Evolutionary conservation across 2,113 vertebrate genomes (phyloP), one percentile per base, ranked within the genome.

Genomic region (Grantiella picta): DNA sequence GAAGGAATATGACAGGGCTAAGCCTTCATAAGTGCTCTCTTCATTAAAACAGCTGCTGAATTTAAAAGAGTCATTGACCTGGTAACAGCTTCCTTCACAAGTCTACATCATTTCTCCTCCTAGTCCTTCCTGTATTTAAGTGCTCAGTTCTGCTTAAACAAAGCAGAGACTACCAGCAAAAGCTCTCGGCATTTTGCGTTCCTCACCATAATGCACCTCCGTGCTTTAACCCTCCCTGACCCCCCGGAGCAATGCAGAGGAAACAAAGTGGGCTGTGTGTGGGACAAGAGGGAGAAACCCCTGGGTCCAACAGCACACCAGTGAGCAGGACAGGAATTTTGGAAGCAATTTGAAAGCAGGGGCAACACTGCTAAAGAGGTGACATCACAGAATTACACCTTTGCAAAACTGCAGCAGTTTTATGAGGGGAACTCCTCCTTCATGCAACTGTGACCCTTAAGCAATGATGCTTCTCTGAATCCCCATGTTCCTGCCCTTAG

Each of bases 251-350:
- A 60, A 42, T 0, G 9, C 42, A 49, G 52, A 69, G 35, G 64
- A 40, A 22, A 23, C 3, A 1, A 9, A 0, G 1, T 36, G 65
- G 20, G 33, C 14, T 45, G 4, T 3, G 2, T 23, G 52, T 47
- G 42, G 3, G 10, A 56, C 23, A 47, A 71, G 77, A 70, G 50
- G 60, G 33, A 92, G 50, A 1, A 19, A 35, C 27, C 52, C 54
- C 61, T 11, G 38, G 29, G 18, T 28, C n/a, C 72, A 78, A 25
- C 10, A 4, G 60, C 44, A 25, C 0, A 7, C 2, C 47, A 38
- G 29, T 4, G 6, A 59, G 52, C 0, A 1, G 52, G 33, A 38
- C 7, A 2, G 21, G 11, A 79, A 24, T 45, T 78, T 29, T 66
- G 65, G 60, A 15, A 20, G 2, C 2, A 2, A 2, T 47, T 83